These are phyloP conservation scores for Cinclus cinclus DNA, from an alignment of 2,113 vertebrate genomes.

Conservation along the genomic window DNA sequence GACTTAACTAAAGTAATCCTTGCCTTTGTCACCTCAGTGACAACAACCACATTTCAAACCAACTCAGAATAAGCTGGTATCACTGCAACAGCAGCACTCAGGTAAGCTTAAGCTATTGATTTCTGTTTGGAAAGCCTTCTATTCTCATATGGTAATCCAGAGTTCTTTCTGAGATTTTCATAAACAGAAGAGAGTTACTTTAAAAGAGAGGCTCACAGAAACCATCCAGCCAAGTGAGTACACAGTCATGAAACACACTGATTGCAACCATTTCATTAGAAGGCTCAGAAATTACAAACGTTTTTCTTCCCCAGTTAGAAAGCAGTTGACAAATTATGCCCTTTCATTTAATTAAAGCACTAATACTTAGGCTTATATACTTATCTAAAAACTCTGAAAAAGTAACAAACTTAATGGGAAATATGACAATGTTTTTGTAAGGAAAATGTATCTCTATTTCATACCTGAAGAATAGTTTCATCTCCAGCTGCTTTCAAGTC, in stretches of 20 bases:
- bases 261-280: not conserved
- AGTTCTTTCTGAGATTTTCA: not conserved
- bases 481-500: constrained; percentile 55
- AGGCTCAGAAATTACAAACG: not conserved
- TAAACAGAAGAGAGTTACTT: not conserved
- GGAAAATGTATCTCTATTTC: not conserved
- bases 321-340: not conserved
- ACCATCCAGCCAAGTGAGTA: not conserved
- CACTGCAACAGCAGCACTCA: not conserved
- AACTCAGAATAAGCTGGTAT: not conserved
- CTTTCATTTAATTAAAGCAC: not conserved
- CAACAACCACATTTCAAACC: not conserved
- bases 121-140: not conserved
- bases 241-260: not conserved
- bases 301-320: not conserved
- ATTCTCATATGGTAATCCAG: not conserved
- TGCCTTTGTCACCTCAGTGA: not conserved
- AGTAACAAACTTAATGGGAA: not conserved
- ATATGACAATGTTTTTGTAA: not conserved
- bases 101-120: not conserved
- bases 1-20: not conserved
- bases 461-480: constrained; percentile 59
- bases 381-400: not conserved
- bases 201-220: not conserved
- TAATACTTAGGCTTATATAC: not conserved